A percentile compares a stretch with the other conserved stretches of the same genome.
Conservation (phyloP, 2,797 vertebrate species). For the Rhabdomys pumilio region DNA sequence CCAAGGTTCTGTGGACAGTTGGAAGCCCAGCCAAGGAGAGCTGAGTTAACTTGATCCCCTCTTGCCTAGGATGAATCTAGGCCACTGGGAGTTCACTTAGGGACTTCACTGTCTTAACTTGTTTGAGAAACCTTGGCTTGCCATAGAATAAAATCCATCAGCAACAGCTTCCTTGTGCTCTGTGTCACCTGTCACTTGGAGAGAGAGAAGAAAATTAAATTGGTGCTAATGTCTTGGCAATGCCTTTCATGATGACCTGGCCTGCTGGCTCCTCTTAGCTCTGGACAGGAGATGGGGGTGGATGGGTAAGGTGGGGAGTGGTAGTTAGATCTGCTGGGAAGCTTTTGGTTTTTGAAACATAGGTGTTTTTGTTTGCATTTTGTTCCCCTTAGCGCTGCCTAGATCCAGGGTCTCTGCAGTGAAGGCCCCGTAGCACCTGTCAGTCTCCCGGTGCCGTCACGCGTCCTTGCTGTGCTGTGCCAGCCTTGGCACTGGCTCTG, state of each 20-base stretch:
- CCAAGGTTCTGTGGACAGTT: background rate
- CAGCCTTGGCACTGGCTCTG: background rate
- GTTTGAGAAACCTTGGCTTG: conserved; percentile 26
- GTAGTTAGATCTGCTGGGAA: background rate
- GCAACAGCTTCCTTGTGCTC: conserved; percentile 7
- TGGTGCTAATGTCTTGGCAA: too few relatives aligned
- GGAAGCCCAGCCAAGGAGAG: background rate
- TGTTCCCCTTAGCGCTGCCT: background rate
- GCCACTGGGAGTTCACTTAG: conserved; percentile 6
- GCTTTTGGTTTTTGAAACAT: background rate
- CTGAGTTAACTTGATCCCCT: background rate
- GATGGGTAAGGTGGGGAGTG: background rate
- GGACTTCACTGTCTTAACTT: conserved; percentile 51
- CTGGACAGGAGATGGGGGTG: background rate
- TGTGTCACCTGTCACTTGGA: background rate
- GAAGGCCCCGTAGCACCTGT: background rate
- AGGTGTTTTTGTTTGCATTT: background rate
- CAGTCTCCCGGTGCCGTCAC: background rate
- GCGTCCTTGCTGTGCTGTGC: background rate
- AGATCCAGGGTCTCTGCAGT: background rate
- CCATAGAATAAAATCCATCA: background rate
- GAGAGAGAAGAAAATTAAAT: background rate
- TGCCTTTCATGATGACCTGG: background rate
- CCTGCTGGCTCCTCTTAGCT: background rate
- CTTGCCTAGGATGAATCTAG: background rate